Base-by-base conservation (phyloP, 2,113 vertebrate genomes). In the Solea solea region DNA sequence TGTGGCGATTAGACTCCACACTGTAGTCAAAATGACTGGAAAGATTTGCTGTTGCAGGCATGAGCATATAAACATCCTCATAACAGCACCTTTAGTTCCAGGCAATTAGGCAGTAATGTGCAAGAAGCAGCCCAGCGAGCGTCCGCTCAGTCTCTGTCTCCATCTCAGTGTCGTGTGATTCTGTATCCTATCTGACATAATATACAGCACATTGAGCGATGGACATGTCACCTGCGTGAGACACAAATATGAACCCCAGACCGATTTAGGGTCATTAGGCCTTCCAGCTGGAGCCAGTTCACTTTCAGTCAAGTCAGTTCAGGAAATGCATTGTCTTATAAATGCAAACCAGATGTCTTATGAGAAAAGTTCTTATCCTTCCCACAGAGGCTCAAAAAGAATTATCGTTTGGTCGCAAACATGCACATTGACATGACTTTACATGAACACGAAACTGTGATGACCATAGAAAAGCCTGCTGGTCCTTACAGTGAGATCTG, bases 61-160 rank as follows among this genome's bases (percentile, higher is more conserved):
- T 71, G 76, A 86, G 83, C 85, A 90, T 87, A 75, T 34, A 34
- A 87, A 89, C 83, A 87, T 90, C 83, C 78, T 88, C 83, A 84
- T 81, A 90, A 88, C 86, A 76, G 80, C 52, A 72, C 86, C 73
- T 90, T 90, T 90, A 89, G 88, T 89, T 90, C 89, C 86, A 71
- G 84, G 87, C 89, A 88, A 87, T 91, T 91, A 90, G 80, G 84
- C 89, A 83, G 81, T 87, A 80, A 89, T 89, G 87, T 86, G 82
- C 80, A 65, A 40, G 81, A 73, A 72, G 84, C 74, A 67, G 74
- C 76, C 64, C 57, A 15, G 13, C 78, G 48, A 15, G 13, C 78
- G 48, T 72, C 83, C 80, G 64, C 72, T 72, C 63, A 28, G 65
- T 76, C 69, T 72, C 63, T 25, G 65, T 76, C 69, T 85, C 85